Evolutionary conservation across 2,113 vertebrate genomes (phyloP), one percentile per base, ranked within the genome.

Genomic region (Eulacestoma nigropectus): DNA sequence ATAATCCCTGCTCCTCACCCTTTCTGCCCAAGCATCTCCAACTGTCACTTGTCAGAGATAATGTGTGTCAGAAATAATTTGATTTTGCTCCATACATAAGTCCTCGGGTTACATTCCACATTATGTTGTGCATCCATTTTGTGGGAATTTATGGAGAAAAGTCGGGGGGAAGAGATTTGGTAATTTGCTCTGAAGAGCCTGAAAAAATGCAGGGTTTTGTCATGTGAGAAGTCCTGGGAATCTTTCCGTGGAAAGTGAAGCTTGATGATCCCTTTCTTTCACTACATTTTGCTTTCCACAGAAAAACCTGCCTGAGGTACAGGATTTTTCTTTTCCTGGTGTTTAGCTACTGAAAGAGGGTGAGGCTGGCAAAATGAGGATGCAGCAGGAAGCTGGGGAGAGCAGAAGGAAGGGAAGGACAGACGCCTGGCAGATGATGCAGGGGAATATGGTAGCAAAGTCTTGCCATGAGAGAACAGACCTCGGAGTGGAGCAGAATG

Each of bases 1-100:
- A 15, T 94, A 91, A 93, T 96, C 84, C 90, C 78, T 59, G 18
- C 86, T 93, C 53, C 83, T 94, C 76, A 47, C 65, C 47, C 80
- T 60, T 77, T 44, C 91, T 91, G 68, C 84, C 83, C 93, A 89
- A 78, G 74, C 90, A 44, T 78, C 77, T 84, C 16, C 65, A 59
- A 74, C 56, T 82, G 73, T 67, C 95, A 84, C 47, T 95, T 84
- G 92, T 93, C 93, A 95, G 65, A 79, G 81, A 35, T 89, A 93
- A 94, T 91, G 11, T 16, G 27, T 75, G 81, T 97, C 93, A 94
- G 87, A 78, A 94, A 89, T 93, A 82, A 93, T 94, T 91, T 84
- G 84, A 63, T 82, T 87, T 94, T 87, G 64, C 81, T 85, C 65
- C 14, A 1, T 59, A 32, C 62, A 1, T 17, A 63, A 79, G 62